Evolutionary conservation across 92 coral and sea anemone genomes (phyloP).

Genomic region (Galaxea fascicularis): DNA sequence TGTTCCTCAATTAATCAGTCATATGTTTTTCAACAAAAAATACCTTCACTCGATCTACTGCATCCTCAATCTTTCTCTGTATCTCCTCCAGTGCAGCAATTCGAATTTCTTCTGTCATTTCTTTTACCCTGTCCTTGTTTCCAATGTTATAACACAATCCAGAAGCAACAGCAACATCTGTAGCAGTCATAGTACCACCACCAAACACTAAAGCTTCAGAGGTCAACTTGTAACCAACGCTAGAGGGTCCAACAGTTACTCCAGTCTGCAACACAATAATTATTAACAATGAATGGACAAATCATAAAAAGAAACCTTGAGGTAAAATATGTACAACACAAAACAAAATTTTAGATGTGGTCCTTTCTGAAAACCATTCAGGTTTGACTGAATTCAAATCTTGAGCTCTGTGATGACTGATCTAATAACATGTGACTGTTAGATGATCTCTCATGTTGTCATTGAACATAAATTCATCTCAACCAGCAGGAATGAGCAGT

Average conservation of each 20-base stretch:
- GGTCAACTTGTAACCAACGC: constrained; percentile 87
- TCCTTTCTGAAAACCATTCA: no score
- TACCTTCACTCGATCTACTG: constrained; percentile 96
- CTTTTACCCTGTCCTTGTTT: constrained; percentile 63
- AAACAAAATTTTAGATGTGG: no score
- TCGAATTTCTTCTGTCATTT: constrained; percentile 54
- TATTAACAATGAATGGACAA: no score
- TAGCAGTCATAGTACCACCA: constrained; percentile 83
- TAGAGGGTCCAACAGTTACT: constrained; percentile 85
- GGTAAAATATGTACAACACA: no score
- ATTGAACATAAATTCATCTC: no score
- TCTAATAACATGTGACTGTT: no score
- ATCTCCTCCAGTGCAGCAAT: constrained; percentile 58
- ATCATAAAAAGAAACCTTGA: no score
- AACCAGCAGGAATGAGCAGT: no score
- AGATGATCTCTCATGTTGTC: no score
- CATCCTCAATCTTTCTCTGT: constrained; percentile 73
- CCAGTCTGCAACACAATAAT: constrained; percentile 17
- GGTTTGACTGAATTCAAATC: no score
- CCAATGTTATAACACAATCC: constrained; percentile 74
- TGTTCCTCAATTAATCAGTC: no score
- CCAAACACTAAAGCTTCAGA: constrained; percentile 86
- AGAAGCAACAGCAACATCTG: constrained; percentile 91
- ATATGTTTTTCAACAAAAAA: background rate
- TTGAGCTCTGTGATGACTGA: no score